Evolutionary conservation across 2,113 vertebrate genomes (phyloP).

Genomic region (Myanophis thanlyinensis): DNA sequence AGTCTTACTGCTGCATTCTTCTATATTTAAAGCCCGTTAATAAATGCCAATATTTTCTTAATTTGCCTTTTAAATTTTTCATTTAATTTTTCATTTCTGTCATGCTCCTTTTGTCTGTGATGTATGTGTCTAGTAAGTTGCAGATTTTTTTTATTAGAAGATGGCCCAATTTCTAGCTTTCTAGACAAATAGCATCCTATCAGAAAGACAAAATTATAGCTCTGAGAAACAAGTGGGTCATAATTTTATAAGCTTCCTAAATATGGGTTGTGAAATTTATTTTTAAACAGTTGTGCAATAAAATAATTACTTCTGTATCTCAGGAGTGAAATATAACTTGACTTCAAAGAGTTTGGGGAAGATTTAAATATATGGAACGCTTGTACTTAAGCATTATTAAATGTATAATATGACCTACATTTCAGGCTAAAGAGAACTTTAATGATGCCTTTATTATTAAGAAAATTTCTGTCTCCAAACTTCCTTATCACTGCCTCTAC

Average conservation of each 20-base stretch:
- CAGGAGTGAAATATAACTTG: neutral
- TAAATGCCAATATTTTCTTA: neutral
- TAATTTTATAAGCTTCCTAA: conserved; percentile 10
- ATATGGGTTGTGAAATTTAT: conserved; percentile 1
- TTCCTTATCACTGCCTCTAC: neutral
- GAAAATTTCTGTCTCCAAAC: conserved; percentile 1
- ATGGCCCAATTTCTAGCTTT: conserved; percentile 25
- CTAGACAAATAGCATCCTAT: conserved; percentile 14
- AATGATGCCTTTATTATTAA: conserved; percentile 5
- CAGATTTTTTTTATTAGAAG: conserved; percentile 22
- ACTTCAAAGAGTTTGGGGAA: neutral
- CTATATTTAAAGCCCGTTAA: neutral
- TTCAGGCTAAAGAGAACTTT: neutral
- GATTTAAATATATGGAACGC: conserved; percentile 11
- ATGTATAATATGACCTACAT: neutral
- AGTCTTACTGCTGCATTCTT: neutral
- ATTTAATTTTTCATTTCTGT: neutral
- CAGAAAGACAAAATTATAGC: neutral
- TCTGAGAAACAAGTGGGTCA: conserved; percentile 37
- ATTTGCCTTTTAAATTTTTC: neutral
- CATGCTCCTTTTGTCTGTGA: neutral
- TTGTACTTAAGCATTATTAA: conserved; percentile 6
- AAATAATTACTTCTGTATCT: conserved; percentile 14
- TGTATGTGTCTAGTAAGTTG: neutral
- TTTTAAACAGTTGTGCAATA: conserved; percentile 16